These are phyloP conservation scores for Drosophila neotestacea DNA, from an alignment of 2,888 invertebrate species.

Conservation along the genomic window DNA sequence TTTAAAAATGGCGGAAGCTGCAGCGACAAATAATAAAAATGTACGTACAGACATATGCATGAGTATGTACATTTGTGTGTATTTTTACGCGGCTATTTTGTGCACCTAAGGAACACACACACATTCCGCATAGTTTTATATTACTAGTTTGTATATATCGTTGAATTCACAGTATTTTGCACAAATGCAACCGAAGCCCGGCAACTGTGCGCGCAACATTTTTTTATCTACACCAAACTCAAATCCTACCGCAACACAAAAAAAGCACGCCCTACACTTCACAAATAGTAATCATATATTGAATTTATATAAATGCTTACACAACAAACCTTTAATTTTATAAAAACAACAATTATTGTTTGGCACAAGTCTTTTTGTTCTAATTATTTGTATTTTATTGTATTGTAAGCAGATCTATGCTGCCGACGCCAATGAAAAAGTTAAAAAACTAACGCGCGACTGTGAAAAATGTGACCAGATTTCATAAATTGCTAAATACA, in stretches of 20 bases:
- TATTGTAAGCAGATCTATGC: not conserved
- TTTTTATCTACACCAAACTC: constrained; percentile 46
- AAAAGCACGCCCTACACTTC: constrained; percentile 1
- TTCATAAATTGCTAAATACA: not conserved
- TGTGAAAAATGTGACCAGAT: constrained; percentile 36
- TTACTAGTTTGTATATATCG: constrained; percentile 10
- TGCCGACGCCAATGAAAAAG: constrained; percentile 69
- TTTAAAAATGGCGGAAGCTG: constrained; percentile 77
- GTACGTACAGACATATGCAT: constrained; percentile 24
- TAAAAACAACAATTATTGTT: constrained; percentile 12
- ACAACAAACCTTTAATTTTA: constrained; percentile 57
- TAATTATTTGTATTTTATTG: constrained; percentile 6
- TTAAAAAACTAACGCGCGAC: constrained; percentile 68
- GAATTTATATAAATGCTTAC: not conserved
- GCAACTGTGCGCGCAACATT: constrained; percentile 39
- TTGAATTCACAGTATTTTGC: constrained; percentile 5
- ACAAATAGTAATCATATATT: not conserved
- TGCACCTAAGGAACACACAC: constrained; percentile 14
- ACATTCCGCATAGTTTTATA: constrained; percentile 12
- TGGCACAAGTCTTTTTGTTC: not conserved
- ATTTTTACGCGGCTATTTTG: constrained; percentile 2
- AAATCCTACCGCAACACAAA: constrained; percentile 73
- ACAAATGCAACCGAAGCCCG: constrained; percentile 33
- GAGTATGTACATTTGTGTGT: constrained; percentile 1
- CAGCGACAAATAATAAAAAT: constrained; percentile 43